Conservation (phyloP, 2,888 invertebrate species). For the Zhuqinia jingwanae region DNA sequence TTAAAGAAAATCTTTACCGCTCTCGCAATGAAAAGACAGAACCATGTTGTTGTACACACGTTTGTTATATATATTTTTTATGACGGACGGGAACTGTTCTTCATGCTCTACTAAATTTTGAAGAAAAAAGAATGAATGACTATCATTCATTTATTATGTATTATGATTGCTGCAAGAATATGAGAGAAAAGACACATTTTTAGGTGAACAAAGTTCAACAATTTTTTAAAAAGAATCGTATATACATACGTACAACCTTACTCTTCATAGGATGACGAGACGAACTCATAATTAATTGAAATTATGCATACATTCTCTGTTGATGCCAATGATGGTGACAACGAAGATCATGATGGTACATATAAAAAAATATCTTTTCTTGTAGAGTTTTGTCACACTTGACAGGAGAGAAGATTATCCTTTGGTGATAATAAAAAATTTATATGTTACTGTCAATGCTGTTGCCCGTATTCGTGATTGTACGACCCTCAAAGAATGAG, state of each 20-base stretch:
- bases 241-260: background rate
- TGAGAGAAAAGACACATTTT: background rate
- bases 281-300: constrained; percentile 29
- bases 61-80: too few relatives aligned
- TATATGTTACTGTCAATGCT: background rate
- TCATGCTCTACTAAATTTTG: constrained; percentile 36
- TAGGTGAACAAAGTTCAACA: constrained; percentile 23
- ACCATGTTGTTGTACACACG: background rate
- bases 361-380: constrained; percentile 22
- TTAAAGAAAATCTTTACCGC: constrained; percentile 46
- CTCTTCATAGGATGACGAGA: background rate
- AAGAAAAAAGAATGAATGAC: constrained; percentile 13
- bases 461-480: constrained; percentile 17
- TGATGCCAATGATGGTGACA: too few relatives aligned
- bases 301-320: background rate
- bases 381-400: constrained; percentile 29
- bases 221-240: too few relatives aligned
- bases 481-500: background rate
- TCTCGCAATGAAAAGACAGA: constrained; percentile 38
- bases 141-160: background rate
- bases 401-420: constrained; percentile 10
- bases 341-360: constrained; percentile 12
- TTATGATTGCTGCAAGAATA: background rate
- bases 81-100: constrained; percentile 8
- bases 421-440: background rate